Evolutionary conservation across 1,140 invertebrate species (phyloP), one percentile per base, ranked within the genome.

Genomic region (Prorops nasuta): DNA sequence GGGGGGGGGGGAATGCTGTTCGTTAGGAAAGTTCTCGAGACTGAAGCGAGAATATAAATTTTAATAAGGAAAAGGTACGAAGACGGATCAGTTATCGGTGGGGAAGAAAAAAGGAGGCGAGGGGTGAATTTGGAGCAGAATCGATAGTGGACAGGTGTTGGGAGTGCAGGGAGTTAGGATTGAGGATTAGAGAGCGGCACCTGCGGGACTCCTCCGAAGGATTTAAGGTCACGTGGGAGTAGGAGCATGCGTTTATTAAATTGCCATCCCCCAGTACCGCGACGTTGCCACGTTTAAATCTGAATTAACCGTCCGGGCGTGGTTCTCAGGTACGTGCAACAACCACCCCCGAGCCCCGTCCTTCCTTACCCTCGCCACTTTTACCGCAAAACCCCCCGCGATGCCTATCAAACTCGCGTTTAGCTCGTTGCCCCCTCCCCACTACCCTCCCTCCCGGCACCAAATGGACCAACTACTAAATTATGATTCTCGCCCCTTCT

Each of bases 241-340:
- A 34, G 19, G 45, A 51, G 58, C 45, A 49, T 46, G 54, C 60
- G 60, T 63, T 69, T 67, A 69, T 67, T 69, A 66, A 69, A 67
- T 69, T 66, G 66, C 56, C 54, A 62, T 61, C 49, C 56, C 51
- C 20, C 39, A 47, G 38, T 35, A 38, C 37, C 38, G 56, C 52
- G 38, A 56, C 44, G 59, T 64, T 60, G 64, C 60, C 56, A 60
- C 54, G 56, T 58, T 67, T 64, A 66, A 64, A 64, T 67, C 36
- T 47, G 56, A 64, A 68, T 65, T 66, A 67, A 61, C 59, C 55
- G 48, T 40, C 51, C 53, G 54, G 54, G 57, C 60, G 56, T 59
- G 52, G 60, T 57, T 58, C 53, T 53, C 35, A 49, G 34, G 38
- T 56, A 56, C 31, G 49, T 52, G 40, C n/a, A n/a, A n/a, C n/a